Evolutionary conservation across 2,888 invertebrate genomes (phyloP), one percentile per base, ranked within the genome.

Genomic region (Dendrolimus pini): DNA sequence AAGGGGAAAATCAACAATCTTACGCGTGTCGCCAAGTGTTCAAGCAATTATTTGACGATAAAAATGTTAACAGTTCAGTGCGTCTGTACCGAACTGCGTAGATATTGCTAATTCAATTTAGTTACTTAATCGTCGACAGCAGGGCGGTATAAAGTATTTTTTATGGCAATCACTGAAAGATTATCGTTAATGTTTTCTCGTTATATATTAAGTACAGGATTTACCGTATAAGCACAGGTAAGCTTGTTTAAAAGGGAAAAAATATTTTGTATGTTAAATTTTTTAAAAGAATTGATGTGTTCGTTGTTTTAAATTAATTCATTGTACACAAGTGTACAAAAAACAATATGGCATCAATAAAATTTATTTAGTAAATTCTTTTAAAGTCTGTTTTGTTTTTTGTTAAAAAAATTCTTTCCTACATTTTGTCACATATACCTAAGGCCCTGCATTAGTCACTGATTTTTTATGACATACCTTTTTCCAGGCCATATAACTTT

Each of bases 91-190:
- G 72, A 82, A 83, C 72, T 75, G 76, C 75, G 70, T 65, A 71
- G 75, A 83, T 41, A 85, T 83, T 85, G 83, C 86, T 88, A 84
- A 85, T 85, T 82, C 78, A 69, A 74, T 75, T 85, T 88, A 88
- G 87, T 85, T 85, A 80, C 80, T 47, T 9, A 71, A 75, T 71
- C 76, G 78, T 74, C 72, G 70, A 64, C 64, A 65, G 68, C 78
- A 30, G 30, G 30, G 30, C 30, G 30, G 75, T 47, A 80, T 86
- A 83, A 86, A 85, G 75, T 78, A 75, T 79, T 83, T 83, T 87
- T 85, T 85, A 86, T 76, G 82, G 72, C 71, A 72, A 70, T 72
- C 71, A 69, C 69, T 74, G 72, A 70, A 74, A 74, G 78, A 77
- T 84, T 79, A 84, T 80, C 79, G 78, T 77, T 82, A 80, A 75